A percentile compares a stretch with the other conserved stretches of the same genome.
phyloP scores from a whole-genome alignment of 2,113 vertebrate species.

The Syngnathus typhle region DNA sequence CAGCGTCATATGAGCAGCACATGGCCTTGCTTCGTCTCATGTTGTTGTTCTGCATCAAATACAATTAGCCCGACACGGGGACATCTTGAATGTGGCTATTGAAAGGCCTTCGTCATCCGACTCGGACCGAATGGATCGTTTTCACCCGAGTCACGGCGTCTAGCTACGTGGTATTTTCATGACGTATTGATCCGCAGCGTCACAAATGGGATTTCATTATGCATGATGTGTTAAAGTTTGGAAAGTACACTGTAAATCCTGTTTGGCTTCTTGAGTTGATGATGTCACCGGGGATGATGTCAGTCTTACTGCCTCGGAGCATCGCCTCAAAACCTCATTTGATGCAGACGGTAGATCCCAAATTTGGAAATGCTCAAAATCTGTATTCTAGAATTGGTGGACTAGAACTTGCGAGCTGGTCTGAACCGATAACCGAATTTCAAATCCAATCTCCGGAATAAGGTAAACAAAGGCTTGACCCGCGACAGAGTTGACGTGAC shows the following conservation, averaged over 20 bases:
- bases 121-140: conserved; percentile 51
- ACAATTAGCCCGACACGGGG: conserved; percentile 24
- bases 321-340: background rate
- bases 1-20: conserved; percentile 42
- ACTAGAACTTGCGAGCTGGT: background rate
- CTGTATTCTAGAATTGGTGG: background rate
- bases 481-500: background rate
- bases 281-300: conserved; percentile 55
- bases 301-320: conserved; percentile 9
- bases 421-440: background rate
- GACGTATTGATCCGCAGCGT: conserved; percentile 46
- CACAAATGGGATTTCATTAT: conserved; percentile 23
- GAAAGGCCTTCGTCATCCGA: conserved; percentile 18
- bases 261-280: conserved; percentile 18
- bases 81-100: conserved; percentile 31
- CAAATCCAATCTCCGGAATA: background rate
- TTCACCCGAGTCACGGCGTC: conserved; percentile 59
- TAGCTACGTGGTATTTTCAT: conserved; percentile 44
- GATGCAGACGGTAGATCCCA: background rate
- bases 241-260: background rate
- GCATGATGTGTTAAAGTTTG: conserved; percentile 3
- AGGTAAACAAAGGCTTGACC: conserved; percentile 9
- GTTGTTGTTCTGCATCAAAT: conserved; percentile 34
- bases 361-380: conserved; percentile 2
- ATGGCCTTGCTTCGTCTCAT: conserved; percentile 10